phyloP scores from a whole-genome alignment of 2,113 vertebrate genomes.

The Centropus bengalensis region DNA sequence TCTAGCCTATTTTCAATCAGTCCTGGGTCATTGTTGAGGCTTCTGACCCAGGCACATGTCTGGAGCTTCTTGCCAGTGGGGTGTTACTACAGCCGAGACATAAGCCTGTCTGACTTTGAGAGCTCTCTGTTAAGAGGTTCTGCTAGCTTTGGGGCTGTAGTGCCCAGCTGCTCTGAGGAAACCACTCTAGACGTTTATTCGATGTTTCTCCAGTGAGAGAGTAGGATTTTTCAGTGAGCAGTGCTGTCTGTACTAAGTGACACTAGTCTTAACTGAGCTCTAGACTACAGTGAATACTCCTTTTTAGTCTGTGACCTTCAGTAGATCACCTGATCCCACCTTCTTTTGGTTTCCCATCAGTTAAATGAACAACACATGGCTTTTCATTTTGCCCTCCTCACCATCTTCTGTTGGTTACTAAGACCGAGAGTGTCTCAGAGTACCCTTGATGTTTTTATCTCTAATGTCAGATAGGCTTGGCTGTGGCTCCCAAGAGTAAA shows the following conservation, averaged over 20 bases:
- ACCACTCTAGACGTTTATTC: neutral
- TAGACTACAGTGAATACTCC: neutral
- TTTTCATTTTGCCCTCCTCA: neutral
- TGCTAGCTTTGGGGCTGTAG: neutral
- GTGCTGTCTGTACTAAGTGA: neutral
- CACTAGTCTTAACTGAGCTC: neutral
- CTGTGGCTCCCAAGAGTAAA: neutral
- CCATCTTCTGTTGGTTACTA: neutral
- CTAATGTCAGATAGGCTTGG: neutral
- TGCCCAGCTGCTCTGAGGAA: neutral
- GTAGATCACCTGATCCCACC: neutral
- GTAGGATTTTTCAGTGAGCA: neutral
- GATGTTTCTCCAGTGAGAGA: neutral
- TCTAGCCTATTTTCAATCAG: neutral
- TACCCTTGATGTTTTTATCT: neutral
- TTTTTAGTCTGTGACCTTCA: neutral
- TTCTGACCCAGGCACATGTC: neutral
- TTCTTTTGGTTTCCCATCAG: neutral
- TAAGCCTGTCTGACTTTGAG: neutral
- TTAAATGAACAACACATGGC: neutral
- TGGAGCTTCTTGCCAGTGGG: neutral
- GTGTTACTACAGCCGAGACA: neutral
- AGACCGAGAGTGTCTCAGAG: neutral
- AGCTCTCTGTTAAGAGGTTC: neutral
- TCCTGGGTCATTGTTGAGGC: neutral